phyloP scores from a whole-genome alignment of 2,888 invertebrate species.

The Coenonympha arcania region DNA sequence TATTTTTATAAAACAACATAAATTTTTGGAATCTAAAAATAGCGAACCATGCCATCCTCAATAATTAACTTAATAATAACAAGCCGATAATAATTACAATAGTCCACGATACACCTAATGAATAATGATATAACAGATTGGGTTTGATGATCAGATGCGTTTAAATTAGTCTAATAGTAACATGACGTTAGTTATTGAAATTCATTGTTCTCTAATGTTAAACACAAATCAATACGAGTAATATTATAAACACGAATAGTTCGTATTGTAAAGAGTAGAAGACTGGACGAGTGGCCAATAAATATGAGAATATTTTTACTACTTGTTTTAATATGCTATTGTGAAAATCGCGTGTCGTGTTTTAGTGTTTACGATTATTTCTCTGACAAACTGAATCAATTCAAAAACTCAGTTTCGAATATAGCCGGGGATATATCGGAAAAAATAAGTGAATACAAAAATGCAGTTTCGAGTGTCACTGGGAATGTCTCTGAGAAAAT shows the following conservation, averaged over 20 bases:
- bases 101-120: neutral
- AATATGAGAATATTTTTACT: conserved; percentile 24
- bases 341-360: conserved; percentile 25
- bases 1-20: too few relatives aligned
- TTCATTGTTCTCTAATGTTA: conserved; percentile 25
- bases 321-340: conserved; percentile 16
- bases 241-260: conserved; percentile 19
- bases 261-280: conserved; percentile 12
- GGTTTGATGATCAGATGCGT: neutral
- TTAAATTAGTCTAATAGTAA: neutral
- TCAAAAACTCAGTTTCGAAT: conserved; percentile 29
- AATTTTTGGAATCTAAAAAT: too few relatives aligned
- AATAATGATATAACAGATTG: neutral
- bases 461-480: too few relatives aligned
- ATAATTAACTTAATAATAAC: too few relatives aligned
- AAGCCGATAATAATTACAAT: neutral
- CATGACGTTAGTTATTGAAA: conserved; percentile 11
- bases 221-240: neutral
- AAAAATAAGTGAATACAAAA: too few relatives aligned
- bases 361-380: conserved; percentile 31
- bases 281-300: conserved; percentile 10
- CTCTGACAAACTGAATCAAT: conserved; percentile 31
- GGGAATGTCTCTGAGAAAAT: conserved; percentile 32
- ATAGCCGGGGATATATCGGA: too few relatives aligned
- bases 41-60: too few relatives aligned